Conservation (phyloP, 1,140 invertebrate genomes). For the Ruditapes philippinarum region DNA sequence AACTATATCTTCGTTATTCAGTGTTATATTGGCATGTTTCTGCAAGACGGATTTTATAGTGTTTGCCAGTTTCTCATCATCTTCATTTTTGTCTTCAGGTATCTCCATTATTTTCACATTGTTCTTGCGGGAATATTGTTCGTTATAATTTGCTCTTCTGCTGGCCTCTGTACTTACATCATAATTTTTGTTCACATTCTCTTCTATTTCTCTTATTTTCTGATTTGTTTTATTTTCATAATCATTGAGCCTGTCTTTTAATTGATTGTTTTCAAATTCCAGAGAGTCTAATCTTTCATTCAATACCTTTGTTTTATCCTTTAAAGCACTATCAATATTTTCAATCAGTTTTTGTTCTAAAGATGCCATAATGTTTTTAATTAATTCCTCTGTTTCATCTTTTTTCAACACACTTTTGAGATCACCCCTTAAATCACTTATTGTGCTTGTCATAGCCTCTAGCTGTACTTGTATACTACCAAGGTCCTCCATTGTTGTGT, state of each 20-base stretch:
- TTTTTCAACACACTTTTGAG: not conserved
- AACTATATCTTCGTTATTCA: not conserved
- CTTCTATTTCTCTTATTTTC: not conserved
- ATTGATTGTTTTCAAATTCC: not conserved
- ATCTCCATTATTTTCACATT: slow-evolving; percentile 18
- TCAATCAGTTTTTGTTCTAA: not conserved
- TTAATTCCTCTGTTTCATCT: slow-evolving; percentile 27
- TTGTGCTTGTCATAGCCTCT: not conserved
- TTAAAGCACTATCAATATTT: not conserved
- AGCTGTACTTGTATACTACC: not conserved
- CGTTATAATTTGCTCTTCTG: not conserved
- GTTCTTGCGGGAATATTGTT: slow-evolving; percentile 25
- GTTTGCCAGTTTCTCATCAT: not conserved
- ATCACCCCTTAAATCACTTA: not conserved
- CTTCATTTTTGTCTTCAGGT: not conserved
- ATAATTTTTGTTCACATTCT: not conserved
- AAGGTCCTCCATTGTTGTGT: too few species aligned
- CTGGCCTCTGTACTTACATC: not conserved
- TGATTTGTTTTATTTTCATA: not conserved
- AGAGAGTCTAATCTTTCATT: not conserved
- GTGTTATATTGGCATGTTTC: not conserved
- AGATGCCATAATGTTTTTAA: not conserved
- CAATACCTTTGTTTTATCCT: not conserved
- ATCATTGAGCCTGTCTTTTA: not conserved
- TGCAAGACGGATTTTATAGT: not conserved